phyloP scores from a whole-genome alignment of 2,888 invertebrate genomes.

The Dynastes hyllus region DNA sequence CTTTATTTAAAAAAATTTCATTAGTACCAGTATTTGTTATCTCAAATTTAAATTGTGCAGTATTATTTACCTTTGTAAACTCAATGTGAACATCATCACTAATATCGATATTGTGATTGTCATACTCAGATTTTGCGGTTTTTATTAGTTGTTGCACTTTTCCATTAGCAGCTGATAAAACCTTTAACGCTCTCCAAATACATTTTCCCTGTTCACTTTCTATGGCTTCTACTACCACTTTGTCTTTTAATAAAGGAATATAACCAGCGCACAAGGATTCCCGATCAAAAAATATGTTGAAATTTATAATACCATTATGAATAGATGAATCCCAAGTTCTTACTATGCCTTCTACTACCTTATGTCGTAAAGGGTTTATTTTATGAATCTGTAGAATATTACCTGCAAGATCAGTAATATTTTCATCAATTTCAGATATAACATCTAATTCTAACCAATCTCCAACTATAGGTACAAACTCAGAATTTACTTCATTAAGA shows the following conservation, averaged over 20 bases:
- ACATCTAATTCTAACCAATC: conserved; percentile 81
- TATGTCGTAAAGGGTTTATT: conserved; percentile 76
- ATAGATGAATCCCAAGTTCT: conserved; percentile 67
- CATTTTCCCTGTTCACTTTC: conserved; percentile 79
- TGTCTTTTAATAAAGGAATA: conserved; percentile 76
- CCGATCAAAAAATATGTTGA: conserved; percentile 76
- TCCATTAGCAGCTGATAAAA: conserved; percentile 64
- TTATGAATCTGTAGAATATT: conserved; percentile 77
- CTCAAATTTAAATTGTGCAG: conserved; percentile 70
- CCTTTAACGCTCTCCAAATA: conserved; percentile 77
- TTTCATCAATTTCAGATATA: conserved; percentile 76
- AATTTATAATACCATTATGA: conserved; percentile 75
- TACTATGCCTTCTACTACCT: conserved; percentile 73
- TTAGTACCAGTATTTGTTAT: conserved; percentile 71
- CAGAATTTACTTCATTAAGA: conserved; percentile 77
- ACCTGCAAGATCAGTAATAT: conserved; percentile 72
- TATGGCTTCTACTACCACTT: conserved; percentile 79
- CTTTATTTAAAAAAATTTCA: conserved; percentile 71
- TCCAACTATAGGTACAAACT: conserved; percentile 80
- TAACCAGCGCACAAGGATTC: conserved; percentile 74
- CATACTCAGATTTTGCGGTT: conserved; percentile 43
- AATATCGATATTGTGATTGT: conserved; percentile 73
- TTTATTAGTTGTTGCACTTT: conserved; percentile 48
- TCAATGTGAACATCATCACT: conserved; percentile 70
- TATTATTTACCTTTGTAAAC: conserved; percentile 69